These are phyloP conservation scores for Balanococcus diminutus DNA, from an alignment of 2,888 invertebrate genomes.

Conservation along the genomic window DNA sequence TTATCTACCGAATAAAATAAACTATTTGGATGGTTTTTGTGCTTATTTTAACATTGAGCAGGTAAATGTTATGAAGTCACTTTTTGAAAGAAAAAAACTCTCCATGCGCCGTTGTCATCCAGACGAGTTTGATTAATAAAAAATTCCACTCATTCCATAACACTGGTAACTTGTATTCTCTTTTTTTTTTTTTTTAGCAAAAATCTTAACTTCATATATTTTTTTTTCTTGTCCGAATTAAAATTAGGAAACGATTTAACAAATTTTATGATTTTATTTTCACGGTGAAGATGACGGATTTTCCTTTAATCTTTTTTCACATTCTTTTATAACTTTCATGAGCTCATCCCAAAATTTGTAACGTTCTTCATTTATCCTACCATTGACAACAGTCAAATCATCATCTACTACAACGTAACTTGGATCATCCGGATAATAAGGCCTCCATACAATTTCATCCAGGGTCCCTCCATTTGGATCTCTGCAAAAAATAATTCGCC, in stretches of 20 bases:
- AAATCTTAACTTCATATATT: no score
- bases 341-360: not conserved
- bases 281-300: not conserved
- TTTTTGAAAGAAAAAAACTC: no score
- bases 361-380: slow-evolving; percentile 13
- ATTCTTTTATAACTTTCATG: not conserved
- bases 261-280: not conserved
- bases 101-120: no score
- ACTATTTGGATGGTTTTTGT: no score
- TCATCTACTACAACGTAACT: not conserved
- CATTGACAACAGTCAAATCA: not conserved
- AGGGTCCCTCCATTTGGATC: slow-evolving; percentile 22
- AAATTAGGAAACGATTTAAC: not conserved
- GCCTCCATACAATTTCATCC: slow-evolving; percentile 9
- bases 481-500: not conserved
- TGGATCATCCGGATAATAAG: not conserved
- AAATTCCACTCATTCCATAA: no score
- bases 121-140: no score
- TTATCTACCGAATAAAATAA: no score
- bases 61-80: no score
- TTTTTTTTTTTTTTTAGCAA: no score
- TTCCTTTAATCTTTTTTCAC: not conserved
- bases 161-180: no score
- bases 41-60: no score
- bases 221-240: no score